A percentile compares a stretch with the other conserved stretches of the same genome.
Evolutionary conservation across 2,888 invertebrate species (phyloP).

Genomic region (Pseudococcus jackbeardsleyi): DNA sequence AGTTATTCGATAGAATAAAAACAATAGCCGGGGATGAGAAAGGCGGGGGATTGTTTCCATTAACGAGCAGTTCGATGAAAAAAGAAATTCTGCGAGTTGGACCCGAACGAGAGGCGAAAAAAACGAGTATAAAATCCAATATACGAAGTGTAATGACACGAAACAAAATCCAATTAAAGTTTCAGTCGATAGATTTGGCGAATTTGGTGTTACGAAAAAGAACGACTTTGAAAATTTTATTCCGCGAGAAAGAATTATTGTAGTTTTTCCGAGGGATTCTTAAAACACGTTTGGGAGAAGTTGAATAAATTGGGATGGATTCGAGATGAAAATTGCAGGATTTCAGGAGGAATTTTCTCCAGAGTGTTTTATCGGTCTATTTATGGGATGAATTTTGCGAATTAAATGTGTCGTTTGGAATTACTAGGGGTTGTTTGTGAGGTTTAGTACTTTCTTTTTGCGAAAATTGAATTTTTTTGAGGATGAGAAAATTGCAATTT

Average conservation of each 20-base stretch:
- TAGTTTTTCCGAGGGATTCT: neutral
- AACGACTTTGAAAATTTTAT: constrained; percentile 8
- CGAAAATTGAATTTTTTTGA: no score
- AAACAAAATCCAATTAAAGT: constrained; percentile 30
- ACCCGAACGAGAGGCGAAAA: neutral
- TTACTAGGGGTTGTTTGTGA: no score
- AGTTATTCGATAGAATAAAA: no score
- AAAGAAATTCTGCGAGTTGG: neutral
- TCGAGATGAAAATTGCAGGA: neutral
- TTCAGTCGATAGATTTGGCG: constrained; percentile 16
- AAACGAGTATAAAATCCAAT: constrained; percentile 15
- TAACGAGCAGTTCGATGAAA: neutral
- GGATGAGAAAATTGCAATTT: no score
- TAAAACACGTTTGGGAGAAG: neutral
- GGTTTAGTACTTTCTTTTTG: no score
- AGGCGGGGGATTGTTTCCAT: neutral
- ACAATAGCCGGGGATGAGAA: neutral
- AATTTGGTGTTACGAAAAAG: neutral
- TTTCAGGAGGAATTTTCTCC: neutral
- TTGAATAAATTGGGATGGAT: neutral
- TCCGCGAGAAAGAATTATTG: neutral
- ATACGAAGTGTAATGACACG: constrained; percentile 18
- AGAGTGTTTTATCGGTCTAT: neutral
- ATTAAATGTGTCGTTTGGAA: no score
- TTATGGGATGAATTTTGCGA: neutral